A percentile compares a stretch with the other conserved stretches of the same genome.
Evolutionary conservation across 1,140 invertebrate genomes (phyloP).

Genomic region (Aphidius ervi): DNA sequence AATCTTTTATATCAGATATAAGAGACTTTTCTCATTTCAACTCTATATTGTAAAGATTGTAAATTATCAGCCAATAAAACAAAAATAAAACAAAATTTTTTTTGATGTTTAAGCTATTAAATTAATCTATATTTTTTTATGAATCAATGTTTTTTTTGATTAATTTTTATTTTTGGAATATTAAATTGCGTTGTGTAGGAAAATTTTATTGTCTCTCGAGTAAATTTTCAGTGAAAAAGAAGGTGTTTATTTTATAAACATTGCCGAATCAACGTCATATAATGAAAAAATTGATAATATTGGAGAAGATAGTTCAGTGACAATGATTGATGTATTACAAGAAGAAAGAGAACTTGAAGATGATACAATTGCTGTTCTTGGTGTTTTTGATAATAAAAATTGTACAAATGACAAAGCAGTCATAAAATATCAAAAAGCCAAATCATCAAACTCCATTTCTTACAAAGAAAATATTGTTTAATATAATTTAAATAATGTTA

Average conservation of each 20-base stretch:
- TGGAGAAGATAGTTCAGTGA: slow-evolving; percentile 65
- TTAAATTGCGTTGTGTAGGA: not conserved
- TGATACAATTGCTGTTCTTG: slow-evolving; percentile 75
- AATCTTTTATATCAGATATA: too few species aligned
- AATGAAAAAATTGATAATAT: slow-evolving; percentile 24
- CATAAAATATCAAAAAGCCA: too few species aligned
- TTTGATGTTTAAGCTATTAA: too few species aligned
- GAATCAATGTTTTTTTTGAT: not conserved
- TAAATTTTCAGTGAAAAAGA: not conserved
- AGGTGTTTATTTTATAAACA: slow-evolving; percentile 16
- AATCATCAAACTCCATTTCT: too few species aligned
- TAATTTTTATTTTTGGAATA: not conserved
- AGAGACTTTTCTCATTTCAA: too few species aligned
- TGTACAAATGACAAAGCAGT: too few species aligned
- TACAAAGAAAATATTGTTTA: too few species aligned
- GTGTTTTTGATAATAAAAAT: slow-evolving; percentile 26
- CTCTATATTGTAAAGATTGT: too few species aligned
- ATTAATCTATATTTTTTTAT: too few species aligned
- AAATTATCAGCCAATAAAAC: too few species aligned
- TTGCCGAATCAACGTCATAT: slow-evolving; percentile 23
- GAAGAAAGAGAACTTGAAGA: slow-evolving; percentile 76
- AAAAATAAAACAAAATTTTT: too few species aligned
- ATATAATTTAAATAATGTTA: too few species aligned
- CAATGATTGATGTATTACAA: slow-evolving; percentile 76
- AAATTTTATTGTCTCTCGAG: not conserved